Base-by-base conservation (phyloP, 1,140 invertebrate species). In the Eubasilissa regina region DNA sequence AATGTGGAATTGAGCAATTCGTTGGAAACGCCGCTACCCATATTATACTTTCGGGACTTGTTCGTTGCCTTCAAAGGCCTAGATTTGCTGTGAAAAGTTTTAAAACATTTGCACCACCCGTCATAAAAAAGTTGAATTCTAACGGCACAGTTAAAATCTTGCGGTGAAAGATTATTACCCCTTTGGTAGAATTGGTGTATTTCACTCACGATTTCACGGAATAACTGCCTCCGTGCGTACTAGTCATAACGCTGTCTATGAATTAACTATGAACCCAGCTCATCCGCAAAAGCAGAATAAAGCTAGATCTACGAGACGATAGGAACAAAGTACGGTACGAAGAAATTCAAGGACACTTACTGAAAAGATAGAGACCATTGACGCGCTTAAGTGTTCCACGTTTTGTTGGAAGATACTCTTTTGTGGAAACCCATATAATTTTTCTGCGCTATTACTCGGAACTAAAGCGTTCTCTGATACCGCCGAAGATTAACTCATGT, bases 161-260 rank as follows among this genome's bases (percentile, higher is more conserved):
- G 48, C n/a, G 8, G n/a, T 51, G 48, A 17, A 1, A 47, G 15
- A 35, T 45, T 12, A 17, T 1, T 8, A 9, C 15, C 64, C 19
- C 44, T 68, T 68, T 68, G 15, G n/a, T 17, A 3, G 9, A 10
- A 21, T n/a, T 21, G 15, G 64, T 47, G 0, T 19, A 0, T 48
- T 68, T 68, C 47, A 68, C 64, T 68, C 8, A 15, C 8, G 3
- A 0, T 68, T n/a, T 68, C 64, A 21, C 9, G 11, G 9, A 48
- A 47, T 64, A 10, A 8, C 64, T 45, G 43, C 15, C 64, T n/a
- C 17, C 43, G 64, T 47, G 44, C 15, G 15, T 68, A 45, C 64
- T 68, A 68, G 64, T 68, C 64, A 68, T 68, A 68, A 68, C 64
- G 64, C 64, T 68, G 64, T 68, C 64, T 68, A 68, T 68, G 64